Evolutionary conservation across 2,797 vertebrate species (phyloP).

Genomic region (Pangasius krempfi): DNA sequence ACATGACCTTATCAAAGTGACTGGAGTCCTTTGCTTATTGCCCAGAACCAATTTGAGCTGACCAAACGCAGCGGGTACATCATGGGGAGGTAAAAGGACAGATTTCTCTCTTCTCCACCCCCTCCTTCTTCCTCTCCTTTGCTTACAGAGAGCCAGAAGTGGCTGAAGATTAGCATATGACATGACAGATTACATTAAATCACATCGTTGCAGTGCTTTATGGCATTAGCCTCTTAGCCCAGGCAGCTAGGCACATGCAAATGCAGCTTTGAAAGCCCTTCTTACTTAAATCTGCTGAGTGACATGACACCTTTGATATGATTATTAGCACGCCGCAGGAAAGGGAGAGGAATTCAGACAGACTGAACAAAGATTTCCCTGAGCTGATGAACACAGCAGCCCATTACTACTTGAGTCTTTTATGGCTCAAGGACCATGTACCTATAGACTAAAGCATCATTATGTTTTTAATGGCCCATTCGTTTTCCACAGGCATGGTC

Average conservation of each 20-base stretch:
- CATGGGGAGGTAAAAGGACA: constrained; percentile 75
- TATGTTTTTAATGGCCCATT: neutral
- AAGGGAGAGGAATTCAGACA: constrained; percentile 87
- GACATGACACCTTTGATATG: constrained; percentile 98
- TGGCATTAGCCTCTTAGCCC: constrained; percentile 99
- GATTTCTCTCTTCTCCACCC: constrained; percentile 49
- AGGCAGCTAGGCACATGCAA: constrained; percentile 93
- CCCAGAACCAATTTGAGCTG: constrained; percentile 85
- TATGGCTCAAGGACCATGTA: neutral
- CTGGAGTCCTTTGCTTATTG: constrained; percentile 85
- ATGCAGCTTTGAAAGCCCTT: constrained; percentile 90
- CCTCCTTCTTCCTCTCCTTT: constrained; percentile 31
- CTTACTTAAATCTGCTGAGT: constrained; percentile 98
- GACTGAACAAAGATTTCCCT: constrained; percentile 83
- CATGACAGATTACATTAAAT: constrained; percentile 99
- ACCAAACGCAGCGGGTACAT: constrained; percentile 83
- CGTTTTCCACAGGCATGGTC: neutral
- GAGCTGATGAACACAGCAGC: constrained; percentile 17
- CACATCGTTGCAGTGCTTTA: constrained; percentile 92
- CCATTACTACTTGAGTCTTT: neutral
- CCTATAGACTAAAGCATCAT: neutral
- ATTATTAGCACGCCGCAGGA: constrained; percentile 94
- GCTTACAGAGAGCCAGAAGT: constrained; percentile 86
- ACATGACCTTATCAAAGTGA: constrained; percentile 82
- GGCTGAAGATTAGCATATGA: constrained; percentile 99